phyloP scores from a whole-genome alignment of 2,113 vertebrate species.

The Bagarius yarrelli region DNA sequence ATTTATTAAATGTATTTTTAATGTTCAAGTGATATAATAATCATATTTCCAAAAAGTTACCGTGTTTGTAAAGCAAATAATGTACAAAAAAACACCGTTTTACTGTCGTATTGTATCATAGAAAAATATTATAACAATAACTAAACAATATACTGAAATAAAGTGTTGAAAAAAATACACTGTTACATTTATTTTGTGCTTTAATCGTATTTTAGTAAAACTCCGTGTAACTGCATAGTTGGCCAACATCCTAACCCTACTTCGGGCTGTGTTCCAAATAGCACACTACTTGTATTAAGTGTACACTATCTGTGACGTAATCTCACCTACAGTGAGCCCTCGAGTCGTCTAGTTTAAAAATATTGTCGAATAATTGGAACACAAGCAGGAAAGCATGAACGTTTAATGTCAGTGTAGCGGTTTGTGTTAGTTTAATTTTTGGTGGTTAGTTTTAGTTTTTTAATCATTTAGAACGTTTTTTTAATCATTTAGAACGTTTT shows the following conservation, averaged over 20 bases:
- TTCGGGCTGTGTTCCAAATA: not conserved
- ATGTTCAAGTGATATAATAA: not conserved
- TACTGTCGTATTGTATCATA: not conserved
- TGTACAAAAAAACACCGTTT: not conserved
- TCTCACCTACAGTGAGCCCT: not conserved
- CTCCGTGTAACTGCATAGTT: not conserved
- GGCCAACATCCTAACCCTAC: not conserved
- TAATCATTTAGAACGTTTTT: too few relatives aligned
- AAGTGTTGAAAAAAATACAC: not conserved
- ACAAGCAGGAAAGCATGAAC: conserved; percentile 59
- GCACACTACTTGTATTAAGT: not conserved
- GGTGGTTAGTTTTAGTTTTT: too few relatives aligned
- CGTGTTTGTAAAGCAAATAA: not conserved
- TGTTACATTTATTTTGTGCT: not conserved
- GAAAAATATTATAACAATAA: not conserved
- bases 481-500: too few relatives aligned
- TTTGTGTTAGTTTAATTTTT: not conserved
- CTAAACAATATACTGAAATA: too few relatives aligned
- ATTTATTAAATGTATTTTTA: not conserved
- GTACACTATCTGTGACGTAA: not conserved
- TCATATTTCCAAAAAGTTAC: not conserved
- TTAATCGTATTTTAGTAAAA: not conserved
- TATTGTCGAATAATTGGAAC: not conserved
- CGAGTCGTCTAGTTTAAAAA: not conserved
- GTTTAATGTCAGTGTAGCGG: not conserved